These are phyloP conservation scores for Cuculus canorus DNA, from an alignment of 2,797 vertebrate genomes.

Conservation along the genomic window DNA sequence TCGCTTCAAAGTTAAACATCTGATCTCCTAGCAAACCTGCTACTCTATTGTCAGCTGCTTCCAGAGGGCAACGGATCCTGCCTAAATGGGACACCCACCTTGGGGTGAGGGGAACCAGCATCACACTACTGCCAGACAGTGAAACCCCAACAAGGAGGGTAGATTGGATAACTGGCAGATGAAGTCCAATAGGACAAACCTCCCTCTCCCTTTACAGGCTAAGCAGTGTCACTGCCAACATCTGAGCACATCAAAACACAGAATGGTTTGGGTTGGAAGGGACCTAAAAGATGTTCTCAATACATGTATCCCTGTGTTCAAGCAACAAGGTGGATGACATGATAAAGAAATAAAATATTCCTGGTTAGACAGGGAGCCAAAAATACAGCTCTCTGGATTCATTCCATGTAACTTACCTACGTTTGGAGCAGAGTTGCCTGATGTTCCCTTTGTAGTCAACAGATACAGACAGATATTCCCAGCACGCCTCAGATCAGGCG, in stretches of 20 bases:
- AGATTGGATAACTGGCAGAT: background rate
- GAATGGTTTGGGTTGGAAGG: too few relatives aligned
- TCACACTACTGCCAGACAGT: background rate
- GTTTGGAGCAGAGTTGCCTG: background rate
- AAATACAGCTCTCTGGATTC: background rate
- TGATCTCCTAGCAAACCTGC: background rate
- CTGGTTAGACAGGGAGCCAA: background rate
- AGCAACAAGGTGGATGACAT: background rate
- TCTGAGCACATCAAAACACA: background rate
- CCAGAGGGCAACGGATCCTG: background rate
- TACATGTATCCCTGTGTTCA: rapidly evolving
- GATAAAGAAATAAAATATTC: background rate
- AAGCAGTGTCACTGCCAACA: background rate
- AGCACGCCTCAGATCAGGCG: background rate
- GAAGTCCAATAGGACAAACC: background rate
- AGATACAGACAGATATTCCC: background rate
- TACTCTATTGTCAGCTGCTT: rapidly evolving
- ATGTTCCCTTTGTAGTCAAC: background rate
- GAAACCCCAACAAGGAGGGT: rapidly evolving
- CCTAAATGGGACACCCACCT: background rate
- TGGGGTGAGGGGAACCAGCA: background rate
- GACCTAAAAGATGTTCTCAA: background rate
- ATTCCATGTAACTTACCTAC: background rate
- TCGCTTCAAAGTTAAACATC: background rate
- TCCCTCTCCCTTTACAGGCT: background rate